Conservation (phyloP, 2,113 vertebrate genomes). For the Phasianus colchicus region DNA sequence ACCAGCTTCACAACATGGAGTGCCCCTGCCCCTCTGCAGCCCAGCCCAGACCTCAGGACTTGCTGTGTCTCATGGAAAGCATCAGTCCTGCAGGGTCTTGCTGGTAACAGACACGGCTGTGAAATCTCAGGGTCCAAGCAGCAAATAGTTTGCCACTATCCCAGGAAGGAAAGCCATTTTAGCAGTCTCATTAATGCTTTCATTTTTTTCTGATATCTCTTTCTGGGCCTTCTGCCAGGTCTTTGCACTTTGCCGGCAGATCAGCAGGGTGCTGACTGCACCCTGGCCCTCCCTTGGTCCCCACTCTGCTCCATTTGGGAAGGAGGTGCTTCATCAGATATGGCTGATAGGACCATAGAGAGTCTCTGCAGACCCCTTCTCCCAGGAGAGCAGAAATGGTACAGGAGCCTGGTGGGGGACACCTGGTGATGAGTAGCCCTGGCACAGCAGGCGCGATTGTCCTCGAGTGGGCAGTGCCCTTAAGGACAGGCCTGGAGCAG, state of each 20-base stretch:
- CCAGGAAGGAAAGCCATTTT: background rate
- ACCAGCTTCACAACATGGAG: background rate
- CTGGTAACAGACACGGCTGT: background rate
- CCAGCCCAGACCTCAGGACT: background rate
- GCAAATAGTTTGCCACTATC: background rate
- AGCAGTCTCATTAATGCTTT: background rate
- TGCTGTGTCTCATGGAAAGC: background rate
- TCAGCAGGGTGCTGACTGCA: background rate
- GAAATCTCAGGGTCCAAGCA: background rate
- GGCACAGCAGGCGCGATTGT: background rate
- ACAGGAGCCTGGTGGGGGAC: background rate
- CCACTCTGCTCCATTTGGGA: background rate
- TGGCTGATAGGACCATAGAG: fast-evolving
- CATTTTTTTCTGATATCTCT: background rate
- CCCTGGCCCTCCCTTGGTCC: background rate
- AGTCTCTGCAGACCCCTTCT: background rate
- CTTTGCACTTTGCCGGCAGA: background rate
- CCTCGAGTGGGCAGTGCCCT: background rate
- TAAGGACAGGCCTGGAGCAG: background rate
- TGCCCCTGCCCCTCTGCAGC: background rate
- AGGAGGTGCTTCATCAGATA: background rate
- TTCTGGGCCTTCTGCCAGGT: background rate
- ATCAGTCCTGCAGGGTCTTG: background rate
- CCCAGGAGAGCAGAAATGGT: background rate
- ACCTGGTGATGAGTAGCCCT: background rate